Evolutionary conservation across 1,140 invertebrate species (phyloP), one percentile per base, ranked within the genome.

Genomic region (Lucilia cuprina): DNA sequence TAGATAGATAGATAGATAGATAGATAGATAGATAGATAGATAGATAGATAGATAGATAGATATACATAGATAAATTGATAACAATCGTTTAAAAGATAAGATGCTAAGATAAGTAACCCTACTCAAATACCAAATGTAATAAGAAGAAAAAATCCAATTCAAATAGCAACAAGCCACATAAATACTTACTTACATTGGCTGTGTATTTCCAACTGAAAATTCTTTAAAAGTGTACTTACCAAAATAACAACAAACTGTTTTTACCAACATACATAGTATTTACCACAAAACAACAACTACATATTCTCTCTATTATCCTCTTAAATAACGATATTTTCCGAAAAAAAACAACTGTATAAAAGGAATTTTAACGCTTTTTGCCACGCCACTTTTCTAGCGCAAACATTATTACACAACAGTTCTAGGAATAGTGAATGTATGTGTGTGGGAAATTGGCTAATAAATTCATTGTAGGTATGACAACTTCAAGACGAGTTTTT

Each of bases 241-340:
- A 60, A 60, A 60, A 30, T 30, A 30, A 60, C 55, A 60, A 60
- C 55, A 60, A 60, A 60, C 13, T 60, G 55, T 60, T 60, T 60
- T 60, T 60, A n/a, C 55, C n/a, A n/a, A n/a, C 55, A 60, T 2
- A 30, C 25, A 30, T 30, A 30, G 25, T 30, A 30, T 30, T 30
- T 30, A 30, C 25, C 1, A 30, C 25, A 30, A 65, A 19, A 19
- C 10, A 65, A 65, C 10, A 65, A 65, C 8, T 21, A 70, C 17
- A 70, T 19, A 70, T n/a, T 60, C 65, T 70, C 65, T 70, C 65
- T 70, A 70, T 70, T 70, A 70, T 70, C 65, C 65, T 70, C 65
- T 70, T 21, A 21, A 70, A 70, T 25, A 55, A 5, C 50, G 50
- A 2, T 55, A 55, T 55, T 55, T 55, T 55, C 50, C 17, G 2